Evolutionary conservation across 2,113 vertebrate species (phyloP).

Genomic region (Daubentonia madagascariensis): DNA sequence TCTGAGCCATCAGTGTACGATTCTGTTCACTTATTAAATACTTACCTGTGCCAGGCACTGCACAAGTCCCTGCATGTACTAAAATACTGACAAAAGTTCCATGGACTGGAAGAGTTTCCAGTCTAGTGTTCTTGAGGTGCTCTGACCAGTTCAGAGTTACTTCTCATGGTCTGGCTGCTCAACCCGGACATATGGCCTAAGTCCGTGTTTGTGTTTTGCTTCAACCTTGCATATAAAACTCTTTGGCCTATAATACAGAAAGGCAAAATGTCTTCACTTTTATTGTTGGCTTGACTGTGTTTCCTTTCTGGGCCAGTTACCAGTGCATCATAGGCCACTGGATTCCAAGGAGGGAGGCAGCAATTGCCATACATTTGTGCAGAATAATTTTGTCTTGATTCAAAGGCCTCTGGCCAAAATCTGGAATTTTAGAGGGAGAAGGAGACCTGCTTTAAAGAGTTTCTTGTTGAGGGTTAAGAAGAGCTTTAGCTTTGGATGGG

Average conservation of each 20-base stretch:
- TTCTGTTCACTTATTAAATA: neutral
- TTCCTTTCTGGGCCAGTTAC: neutral
- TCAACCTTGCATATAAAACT: neutral
- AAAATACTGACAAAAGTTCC: neutral
- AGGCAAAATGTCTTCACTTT: neutral
- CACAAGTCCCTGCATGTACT: neutral
- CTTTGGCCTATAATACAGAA: neutral
- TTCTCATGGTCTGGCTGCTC: neutral
- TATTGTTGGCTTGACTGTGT: neutral
- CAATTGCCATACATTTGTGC: neutral
- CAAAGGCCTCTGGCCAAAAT: neutral
- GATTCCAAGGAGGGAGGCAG: neutral
- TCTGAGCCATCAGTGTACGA: neutral
- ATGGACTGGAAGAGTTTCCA: neutral
- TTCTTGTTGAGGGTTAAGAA: neutral
- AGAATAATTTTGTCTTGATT: slow-evolving; percentile 8
- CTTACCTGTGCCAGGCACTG: neutral
- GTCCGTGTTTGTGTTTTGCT: neutral
- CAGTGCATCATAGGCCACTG: neutral
- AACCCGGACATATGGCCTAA: neutral
- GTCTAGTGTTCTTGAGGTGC: neutral
- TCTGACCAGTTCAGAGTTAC: neutral
- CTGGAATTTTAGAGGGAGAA: neutral
- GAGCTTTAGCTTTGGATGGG: neutral
- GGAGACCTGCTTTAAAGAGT: neutral